Conservation (phyloP, 2,113 vertebrate species). For the Butorides virescens region DNA sequence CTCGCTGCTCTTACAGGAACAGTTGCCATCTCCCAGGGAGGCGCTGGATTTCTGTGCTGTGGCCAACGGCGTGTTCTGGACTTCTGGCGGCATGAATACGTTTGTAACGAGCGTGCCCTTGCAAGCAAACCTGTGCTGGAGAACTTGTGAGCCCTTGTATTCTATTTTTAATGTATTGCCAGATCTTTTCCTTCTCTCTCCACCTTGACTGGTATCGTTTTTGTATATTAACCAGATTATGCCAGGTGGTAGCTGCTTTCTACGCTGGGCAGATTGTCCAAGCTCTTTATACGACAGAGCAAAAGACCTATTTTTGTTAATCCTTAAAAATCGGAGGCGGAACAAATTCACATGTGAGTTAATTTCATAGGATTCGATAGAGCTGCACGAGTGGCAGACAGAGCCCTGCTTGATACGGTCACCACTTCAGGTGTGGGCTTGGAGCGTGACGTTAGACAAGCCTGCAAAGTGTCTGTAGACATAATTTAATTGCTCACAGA, state of each 20-base stretch:
- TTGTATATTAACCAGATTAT: not conserved
- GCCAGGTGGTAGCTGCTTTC: not conserved
- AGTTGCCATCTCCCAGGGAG: not conserved
- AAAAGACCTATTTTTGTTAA: not conserved
- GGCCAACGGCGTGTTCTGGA: fast-evolving
- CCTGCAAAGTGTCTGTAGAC: not conserved
- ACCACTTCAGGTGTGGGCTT: fast-evolving
- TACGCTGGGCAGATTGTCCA: not conserved
- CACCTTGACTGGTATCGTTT: not conserved
- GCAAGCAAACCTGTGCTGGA: not conserved
- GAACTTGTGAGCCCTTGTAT: not conserved
- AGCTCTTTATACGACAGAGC: not conserved
- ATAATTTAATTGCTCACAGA: fast-evolving
- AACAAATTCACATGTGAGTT: fast-evolving
- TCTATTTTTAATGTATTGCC: fast-evolving
- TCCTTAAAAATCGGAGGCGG: not conserved
- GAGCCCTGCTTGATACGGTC: fast-evolving
- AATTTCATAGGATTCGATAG: fast-evolving
- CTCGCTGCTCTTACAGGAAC: not conserved
- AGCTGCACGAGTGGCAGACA: fast-evolving
- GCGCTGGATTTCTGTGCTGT: not conserved
- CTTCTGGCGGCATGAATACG: fast-evolving
- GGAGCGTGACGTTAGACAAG: fast-evolving
- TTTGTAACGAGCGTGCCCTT: not conserved
- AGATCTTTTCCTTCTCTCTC: not conserved